phyloP scores from a whole-genome alignment of 2,888 invertebrate species.

The Tridacna gigas region DNA sequence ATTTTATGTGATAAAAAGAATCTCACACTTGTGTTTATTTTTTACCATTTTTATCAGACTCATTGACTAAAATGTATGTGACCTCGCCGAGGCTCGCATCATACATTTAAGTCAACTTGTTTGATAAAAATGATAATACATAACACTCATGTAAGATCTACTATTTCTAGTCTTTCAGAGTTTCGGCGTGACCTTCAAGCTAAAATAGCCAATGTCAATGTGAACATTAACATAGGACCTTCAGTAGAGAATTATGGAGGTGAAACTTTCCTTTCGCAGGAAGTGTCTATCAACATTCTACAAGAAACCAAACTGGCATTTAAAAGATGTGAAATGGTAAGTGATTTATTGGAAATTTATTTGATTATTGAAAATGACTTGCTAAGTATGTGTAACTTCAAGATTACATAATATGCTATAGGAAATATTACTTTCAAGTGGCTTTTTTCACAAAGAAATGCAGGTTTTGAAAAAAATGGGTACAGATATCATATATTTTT shows the following conservation, averaged over 20 bases:
- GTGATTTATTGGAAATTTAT: conserved; percentile 51
- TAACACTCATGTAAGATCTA: not conserved
- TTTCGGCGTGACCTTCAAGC: conserved; percentile 96
- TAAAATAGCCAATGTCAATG: conserved; percentile 93
- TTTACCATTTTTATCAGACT: too few relatives aligned
- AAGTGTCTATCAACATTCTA: conserved; percentile 95
- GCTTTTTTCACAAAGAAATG: too few relatives aligned
- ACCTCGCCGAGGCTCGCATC: too few relatives aligned
- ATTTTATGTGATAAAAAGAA: too few relatives aligned
- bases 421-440: too few relatives aligned
- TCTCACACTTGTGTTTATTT: too few relatives aligned
- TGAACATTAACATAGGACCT: conserved; percentile 93
- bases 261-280: conserved; percentile 95
- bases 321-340: conserved; percentile 92
- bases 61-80: too few relatives aligned
- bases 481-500: too few relatives aligned
- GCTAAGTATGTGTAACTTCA: too few relatives aligned
- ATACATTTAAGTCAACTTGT: too few relatives aligned
- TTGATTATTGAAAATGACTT: not conserved
- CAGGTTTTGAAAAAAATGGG: too few relatives aligned
- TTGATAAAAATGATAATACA: not conserved
- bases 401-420: too few relatives aligned
- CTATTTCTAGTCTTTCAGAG: conserved; percentile 23
- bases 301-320: conserved; percentile 96
- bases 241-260: conserved; percentile 97